Conservation (phyloP, 2,888 invertebrate genomes). For the Tipula lateralis region DNA sequence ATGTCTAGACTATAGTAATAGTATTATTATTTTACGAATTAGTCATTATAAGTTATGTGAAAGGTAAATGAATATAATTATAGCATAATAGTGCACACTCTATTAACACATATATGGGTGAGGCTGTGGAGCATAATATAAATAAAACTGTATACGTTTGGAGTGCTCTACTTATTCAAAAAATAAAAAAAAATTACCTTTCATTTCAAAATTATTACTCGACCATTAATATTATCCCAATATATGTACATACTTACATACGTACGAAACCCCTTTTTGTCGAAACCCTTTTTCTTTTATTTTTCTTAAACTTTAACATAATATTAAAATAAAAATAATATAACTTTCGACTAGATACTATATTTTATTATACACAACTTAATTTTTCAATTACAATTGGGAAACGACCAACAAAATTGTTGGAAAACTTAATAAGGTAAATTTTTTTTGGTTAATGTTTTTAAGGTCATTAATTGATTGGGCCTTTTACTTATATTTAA, state of each 20-base stretch:
- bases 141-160: neutral
- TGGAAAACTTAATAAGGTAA: neutral
- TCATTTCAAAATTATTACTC: neutral
- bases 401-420: neutral
- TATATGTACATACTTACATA: neutral
- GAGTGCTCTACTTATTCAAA: neutral
- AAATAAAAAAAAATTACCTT: neutral
- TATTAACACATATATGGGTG: neutral
- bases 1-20: slow-evolving; percentile 11
- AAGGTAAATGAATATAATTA: slow-evolving; percentile 19
- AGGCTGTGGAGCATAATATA: neutral
- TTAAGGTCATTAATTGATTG: slow-evolving; percentile 9
- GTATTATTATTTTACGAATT: neutral
- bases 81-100: neutral
- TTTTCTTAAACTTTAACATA: slow-evolving; percentile 1
- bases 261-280: neutral
- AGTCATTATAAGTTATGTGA: slow-evolving; percentile 15
- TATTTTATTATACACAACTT: neutral
- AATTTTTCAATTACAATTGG: slow-evolving; percentile 11
- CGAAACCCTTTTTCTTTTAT: neutral
- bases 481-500: neutral
- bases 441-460: neutral
- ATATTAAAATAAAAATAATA: slow-evolving; percentile 5
- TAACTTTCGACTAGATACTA: neutral
- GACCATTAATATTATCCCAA: neutral